These are phyloP conservation scores for Dorcus hopei DNA, from an alignment of 2,888 invertebrate species.

Conservation along the genomic window DNA sequence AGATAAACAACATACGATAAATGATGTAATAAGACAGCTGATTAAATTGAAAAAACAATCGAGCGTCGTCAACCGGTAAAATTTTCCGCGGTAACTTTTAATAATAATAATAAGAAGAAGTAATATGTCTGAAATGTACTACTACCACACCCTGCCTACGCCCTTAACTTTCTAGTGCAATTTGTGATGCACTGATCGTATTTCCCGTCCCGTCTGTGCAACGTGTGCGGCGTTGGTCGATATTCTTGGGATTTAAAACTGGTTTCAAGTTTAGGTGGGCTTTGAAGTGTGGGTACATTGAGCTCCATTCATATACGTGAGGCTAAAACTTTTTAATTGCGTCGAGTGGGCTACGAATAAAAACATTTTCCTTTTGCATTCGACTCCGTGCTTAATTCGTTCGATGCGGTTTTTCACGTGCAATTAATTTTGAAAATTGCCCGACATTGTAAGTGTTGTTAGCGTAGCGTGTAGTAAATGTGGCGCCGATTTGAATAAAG, in stretches of 20 bases:
- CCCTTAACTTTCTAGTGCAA: conserved; percentile 29
- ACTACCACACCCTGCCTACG: conserved; percentile 31
- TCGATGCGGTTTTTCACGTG: no score
- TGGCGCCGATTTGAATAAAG: no score
- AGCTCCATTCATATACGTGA: conserved; percentile 9
- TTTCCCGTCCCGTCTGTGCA: not conserved
- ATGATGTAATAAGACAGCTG: conserved; percentile 24
- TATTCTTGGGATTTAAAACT: conserved; percentile 7
- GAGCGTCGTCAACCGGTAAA: no score
- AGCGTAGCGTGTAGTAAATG: no score
- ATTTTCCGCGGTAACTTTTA: no score
- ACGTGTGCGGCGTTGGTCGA: conserved; percentile 16
- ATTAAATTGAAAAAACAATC: conserved; percentile 6
- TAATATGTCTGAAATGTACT: no score
- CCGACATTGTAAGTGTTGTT: no score
- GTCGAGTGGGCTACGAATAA: conserved; percentile 6
- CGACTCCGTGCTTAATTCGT: no score
- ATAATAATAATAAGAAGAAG: no score
- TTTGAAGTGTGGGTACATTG: conserved; percentile 7
- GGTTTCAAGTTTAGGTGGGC: conserved; percentile 11
- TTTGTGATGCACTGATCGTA: conserved; percentile 13
- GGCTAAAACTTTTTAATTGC: conserved; percentile 4
- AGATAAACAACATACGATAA: conserved; percentile 13
- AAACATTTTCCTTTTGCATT: not conserved
- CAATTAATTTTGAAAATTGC: no score